phyloP scores from a whole-genome alignment of 2,888 invertebrate species.

The Cabera pusaria region DNA sequence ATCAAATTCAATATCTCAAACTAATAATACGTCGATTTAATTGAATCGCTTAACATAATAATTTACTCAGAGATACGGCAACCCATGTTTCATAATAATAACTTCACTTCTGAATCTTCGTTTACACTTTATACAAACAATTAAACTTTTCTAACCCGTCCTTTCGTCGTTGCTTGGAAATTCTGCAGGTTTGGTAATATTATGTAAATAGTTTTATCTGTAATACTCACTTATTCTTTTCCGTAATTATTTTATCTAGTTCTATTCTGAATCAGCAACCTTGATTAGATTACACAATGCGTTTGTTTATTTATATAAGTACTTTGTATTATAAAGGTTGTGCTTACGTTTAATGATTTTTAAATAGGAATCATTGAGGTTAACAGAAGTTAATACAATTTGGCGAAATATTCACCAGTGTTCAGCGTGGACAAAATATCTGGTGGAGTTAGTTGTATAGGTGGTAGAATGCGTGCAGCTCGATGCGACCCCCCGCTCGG shows the following conservation, averaged over 20 bases:
- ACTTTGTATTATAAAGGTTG: no score
- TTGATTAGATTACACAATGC: conserved; percentile 13
- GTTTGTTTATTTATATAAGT: conserved; percentile 15
- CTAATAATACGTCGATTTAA: conserved; percentile 5
- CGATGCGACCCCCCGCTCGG: conserved; percentile 70
- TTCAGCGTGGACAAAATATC: conserved; percentile 55
- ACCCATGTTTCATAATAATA: conserved; percentile 3
- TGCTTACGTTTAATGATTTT: no score
- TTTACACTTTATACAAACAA: conserved; percentile 1
- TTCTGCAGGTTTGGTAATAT: conserved; percentile 1
- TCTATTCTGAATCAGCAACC: conserved; percentile 8
- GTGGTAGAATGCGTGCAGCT: conserved; percentile 69
- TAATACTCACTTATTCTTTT: no score
- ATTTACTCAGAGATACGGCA: neutral
- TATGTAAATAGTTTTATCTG: no score
- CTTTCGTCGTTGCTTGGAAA: neutral
- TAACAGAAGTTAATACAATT: no score
- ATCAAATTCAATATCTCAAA: conserved; percentile 10
- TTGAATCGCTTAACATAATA: conserved; percentile 8
- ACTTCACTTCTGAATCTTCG: neutral
- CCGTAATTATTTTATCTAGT: no score
- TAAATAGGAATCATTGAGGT: no score
- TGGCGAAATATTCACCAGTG: no score
- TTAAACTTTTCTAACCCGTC: neutral
- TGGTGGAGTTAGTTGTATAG: conserved; percentile 63